Conservation (phyloP, 2,113 vertebrate species). For the Alaudala cheleensis region DNA sequence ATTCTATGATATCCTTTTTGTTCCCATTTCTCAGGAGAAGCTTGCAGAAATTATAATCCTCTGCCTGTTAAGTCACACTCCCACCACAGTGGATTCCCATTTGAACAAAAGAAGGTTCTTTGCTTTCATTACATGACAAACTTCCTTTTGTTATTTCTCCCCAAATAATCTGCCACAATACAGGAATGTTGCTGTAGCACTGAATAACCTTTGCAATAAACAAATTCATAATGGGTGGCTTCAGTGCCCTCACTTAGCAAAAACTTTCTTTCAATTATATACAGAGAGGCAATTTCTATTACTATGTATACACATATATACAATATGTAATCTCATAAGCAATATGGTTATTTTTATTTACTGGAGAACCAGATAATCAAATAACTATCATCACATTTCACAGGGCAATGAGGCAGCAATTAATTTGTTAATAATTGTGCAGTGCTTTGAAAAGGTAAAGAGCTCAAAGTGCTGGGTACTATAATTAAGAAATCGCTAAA, state of each 20-base stretch:
- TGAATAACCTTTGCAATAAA: neutral
- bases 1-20: neutral
- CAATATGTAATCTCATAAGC: neutral
- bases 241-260: neutral
- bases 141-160: neutral
- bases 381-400: neutral
- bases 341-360: neutral
- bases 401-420: slow-evolving; percentile 9
- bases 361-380: neutral
- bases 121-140: neutral
- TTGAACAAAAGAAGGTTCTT: neutral
- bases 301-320: neutral
- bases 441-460: slow-evolving; percentile 37
- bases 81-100: neutral
- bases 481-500: slow-evolving; percentile 45
- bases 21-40: neutral
- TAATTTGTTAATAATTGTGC: slow-evolving; percentile 23
- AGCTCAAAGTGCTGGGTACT: neutral
- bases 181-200: neutral
- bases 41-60: neutral
- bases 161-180: neutral
- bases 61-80: neutral
- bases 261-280: neutral
- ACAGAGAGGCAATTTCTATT: neutral
- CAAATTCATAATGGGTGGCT: neutral